Percentiles rank a stretch among this genome's conserved stretches.
phyloP scores from a whole-genome alignment of 2,797 vertebrate species.

The Nasua narica region DNA sequence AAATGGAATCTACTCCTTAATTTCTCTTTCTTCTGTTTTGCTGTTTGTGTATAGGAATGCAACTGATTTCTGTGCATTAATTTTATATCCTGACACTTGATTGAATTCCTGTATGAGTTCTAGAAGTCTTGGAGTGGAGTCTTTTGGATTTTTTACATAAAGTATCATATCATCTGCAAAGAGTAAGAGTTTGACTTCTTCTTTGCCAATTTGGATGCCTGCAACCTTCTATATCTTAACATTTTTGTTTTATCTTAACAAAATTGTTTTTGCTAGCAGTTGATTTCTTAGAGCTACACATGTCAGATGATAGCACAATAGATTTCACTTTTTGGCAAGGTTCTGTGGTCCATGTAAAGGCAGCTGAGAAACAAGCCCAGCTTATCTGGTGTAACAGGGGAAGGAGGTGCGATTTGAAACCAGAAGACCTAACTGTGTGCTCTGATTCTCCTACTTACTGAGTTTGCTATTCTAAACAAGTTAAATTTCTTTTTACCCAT shows the following conservation, averaged over 20 bases:
- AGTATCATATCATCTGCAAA: too few relatives aligned
- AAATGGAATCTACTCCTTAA: too few relatives aligned
- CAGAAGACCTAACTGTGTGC: not conserved
- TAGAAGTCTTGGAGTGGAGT: too few relatives aligned
- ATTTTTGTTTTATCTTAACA: not conserved
- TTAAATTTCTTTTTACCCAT: not conserved
- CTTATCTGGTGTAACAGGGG: not conserved
- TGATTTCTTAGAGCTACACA: not conserved
- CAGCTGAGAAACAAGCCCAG: not conserved
- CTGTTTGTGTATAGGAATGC: too few relatives aligned
- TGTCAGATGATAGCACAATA: not conserved
- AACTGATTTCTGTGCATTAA: too few relatives aligned
- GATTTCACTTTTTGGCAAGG: not conserved
- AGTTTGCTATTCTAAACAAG: not conserved
- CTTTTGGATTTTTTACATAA: too few relatives aligned
- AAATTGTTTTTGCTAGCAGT: not conserved
- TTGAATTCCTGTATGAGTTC: too few relatives aligned
- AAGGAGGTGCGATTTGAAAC: not conserved
- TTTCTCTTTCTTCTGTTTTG: too few relatives aligned
- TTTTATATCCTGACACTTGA: too few relatives aligned
- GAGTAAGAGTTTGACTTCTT: too few relatives aligned
- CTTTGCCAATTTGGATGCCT: too few relatives aligned
- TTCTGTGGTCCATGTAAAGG: not conserved
- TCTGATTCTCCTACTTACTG: not conserved
- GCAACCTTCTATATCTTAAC: not conserved